A percentile compares a stretch with the other conserved stretches of the same genome.
Conservation (phyloP, 2,113 vertebrate species). For the Pangasianodon gigas region DNA sequence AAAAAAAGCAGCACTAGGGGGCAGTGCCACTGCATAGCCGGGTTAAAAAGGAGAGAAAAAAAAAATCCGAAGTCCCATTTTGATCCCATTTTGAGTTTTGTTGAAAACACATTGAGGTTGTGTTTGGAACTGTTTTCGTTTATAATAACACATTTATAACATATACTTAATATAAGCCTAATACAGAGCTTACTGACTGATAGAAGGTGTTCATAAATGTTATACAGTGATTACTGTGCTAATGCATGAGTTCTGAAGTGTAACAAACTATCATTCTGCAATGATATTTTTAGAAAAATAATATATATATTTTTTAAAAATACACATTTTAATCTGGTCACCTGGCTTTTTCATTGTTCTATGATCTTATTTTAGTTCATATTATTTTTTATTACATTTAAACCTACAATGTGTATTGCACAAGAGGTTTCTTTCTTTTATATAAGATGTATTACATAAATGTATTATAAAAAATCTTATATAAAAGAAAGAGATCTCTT, state of each 20-base stretch:
- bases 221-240: neutral
- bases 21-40: slow-evolving; percentile 89
- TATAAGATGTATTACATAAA: too few species aligned
- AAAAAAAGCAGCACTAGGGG: slow-evolving; percentile 83
- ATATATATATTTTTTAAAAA: neutral
- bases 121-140: neutral
- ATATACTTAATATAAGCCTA: neutral
- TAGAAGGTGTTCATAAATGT: neutral
- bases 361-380: neutral
- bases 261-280: neutral
- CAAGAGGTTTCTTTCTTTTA: neutral
- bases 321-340: neutral
- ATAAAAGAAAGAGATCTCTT: neutral
- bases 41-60: neutral
- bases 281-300: neutral
- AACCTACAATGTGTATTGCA: neutral
- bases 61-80: neutral
- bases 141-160: neutral
- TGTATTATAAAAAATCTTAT: neutral
- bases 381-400: neutral
- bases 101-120: slow-evolving; percentile 21
- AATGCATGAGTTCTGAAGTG: neutral
- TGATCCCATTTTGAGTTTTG: neutral
- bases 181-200: neutral
- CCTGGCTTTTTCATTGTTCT: neutral